phyloP scores from a whole-genome alignment of 2,888 invertebrate species.

The Xestia c-nigrum region DNA sequence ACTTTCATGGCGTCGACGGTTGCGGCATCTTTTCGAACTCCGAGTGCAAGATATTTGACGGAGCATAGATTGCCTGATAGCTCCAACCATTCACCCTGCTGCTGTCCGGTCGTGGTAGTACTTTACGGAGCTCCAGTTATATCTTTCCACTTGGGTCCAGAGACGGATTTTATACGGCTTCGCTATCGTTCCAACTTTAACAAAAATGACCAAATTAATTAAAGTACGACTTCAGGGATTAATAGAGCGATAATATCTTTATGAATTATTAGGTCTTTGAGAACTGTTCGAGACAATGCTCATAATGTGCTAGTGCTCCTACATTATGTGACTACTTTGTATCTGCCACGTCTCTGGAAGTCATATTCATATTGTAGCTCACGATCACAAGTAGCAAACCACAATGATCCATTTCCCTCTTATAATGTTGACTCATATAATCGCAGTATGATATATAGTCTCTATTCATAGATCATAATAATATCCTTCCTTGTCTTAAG shows the following conservation, averaged over 20 bases:
- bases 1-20: neutral
- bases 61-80: neutral
- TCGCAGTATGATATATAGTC: slow-evolving; percentile 31
- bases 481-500: slow-evolving; percentile 33
- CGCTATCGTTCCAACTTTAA: neutral
- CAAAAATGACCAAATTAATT: neutral
- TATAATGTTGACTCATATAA: slow-evolving; percentile 48
- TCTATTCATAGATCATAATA: slow-evolving; percentile 26
- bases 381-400: slow-evolving; percentile 19
- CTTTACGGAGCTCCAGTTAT: neutral
- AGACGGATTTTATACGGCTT: neutral
- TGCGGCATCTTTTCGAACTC: neutral
- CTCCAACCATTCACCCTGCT: neutral
- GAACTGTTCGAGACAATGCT: neutral
- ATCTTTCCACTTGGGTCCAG: neutral
- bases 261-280: neutral
- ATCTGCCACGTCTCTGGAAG: neutral
- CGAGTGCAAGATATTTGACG: neutral
- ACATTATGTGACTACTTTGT: neutral
- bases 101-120: neutral
- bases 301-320: neutral
- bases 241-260: neutral
- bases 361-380: slow-evolving; percentile 7
- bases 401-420: slow-evolving; percentile 53
- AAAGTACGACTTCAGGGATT: neutral